Evolutionary conservation across 2,113 vertebrate species (phyloP).

Genomic region (Pyrgilauda ruficollis): DNA sequence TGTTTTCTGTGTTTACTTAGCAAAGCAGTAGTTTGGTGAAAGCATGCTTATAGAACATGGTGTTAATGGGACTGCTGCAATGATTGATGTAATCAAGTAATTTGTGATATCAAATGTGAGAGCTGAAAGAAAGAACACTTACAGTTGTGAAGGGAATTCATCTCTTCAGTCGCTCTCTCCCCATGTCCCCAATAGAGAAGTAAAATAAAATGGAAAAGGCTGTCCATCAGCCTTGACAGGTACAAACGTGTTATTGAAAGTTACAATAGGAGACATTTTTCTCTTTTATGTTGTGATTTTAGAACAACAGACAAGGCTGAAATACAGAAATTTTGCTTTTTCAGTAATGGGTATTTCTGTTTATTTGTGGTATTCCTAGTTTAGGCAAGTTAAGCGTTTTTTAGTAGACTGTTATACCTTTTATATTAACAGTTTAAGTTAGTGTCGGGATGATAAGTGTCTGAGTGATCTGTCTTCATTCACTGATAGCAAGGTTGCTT

Average conservation of each 20-base stretch:
- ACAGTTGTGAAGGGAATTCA: background rate
- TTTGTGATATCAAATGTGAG: background rate
- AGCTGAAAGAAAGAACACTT: background rate
- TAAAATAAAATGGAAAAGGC: background rate
- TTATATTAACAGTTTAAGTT: background rate
- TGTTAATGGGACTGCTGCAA: background rate
- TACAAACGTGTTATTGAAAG: background rate
- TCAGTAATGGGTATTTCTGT: background rate
- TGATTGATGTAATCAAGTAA: background rate
- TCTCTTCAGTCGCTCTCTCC: background rate
- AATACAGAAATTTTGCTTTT: background rate
- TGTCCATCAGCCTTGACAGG: background rate
- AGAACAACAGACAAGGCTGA: background rate
- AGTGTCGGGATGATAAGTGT: background rate
- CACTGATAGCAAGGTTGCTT: background rate
- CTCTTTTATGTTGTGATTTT: background rate
- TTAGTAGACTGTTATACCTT: background rate
- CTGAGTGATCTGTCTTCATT: background rate
- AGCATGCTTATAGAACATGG: background rate
- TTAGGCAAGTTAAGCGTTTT: background rate
- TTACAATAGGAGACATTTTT: background rate
- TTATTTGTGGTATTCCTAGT: background rate
- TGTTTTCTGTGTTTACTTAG: background rate
- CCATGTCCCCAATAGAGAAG: background rate
- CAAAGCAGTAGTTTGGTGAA: background rate